Percentiles rank a stretch among this genome's conserved stretches.
phyloP scores from a whole-genome alignment of 2,113 vertebrate genomes.

The Petaurus breviceps region DNA sequence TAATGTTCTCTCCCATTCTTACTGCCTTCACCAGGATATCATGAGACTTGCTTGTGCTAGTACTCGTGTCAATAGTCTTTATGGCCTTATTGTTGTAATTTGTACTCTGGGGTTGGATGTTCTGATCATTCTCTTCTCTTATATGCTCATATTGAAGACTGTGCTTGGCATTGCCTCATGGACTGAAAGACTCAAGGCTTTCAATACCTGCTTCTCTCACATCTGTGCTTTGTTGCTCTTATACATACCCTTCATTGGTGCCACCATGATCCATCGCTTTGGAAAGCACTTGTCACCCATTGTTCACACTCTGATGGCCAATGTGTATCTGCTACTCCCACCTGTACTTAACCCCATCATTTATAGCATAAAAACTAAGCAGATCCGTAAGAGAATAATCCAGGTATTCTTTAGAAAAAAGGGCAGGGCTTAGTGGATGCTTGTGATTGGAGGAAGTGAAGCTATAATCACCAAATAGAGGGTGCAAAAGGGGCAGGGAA shows the following conservation, averaged over 20 bases:
- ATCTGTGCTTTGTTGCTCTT: conserved; percentile 69
- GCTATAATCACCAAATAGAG: background rate
- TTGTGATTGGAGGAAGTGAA: background rate
- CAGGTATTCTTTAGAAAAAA: conserved; percentile 12
- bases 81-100: background rate
- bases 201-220: conserved; percentile 65
- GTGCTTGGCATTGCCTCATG: conserved; percentile 47
- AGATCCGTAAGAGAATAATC: conserved; percentile 39
- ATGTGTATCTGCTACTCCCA: conserved; percentile 48
- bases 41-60: conserved; percentile 67
- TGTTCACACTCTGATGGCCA: conserved; percentile 56
- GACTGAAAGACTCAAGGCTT: conserved; percentile 40
- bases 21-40: conserved; percentile 76
- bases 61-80: conserved; percentile 56
- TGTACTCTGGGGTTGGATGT: conserved; percentile 56
- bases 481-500: background rate
- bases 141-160: conserved; percentile 55
- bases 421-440: background rate
- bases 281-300: conserved; percentile 48
- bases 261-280: conserved; percentile 67
- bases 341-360: conserved; percentile 69
- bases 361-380: conserved; percentile 73
- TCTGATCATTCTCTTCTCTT: conserved; percentile 68
- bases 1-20: conserved; percentile 68
- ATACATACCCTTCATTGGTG: conserved; percentile 59